phyloP scores from a whole-genome alignment of 1,140 invertebrate species.

The Drosophila asahinai region DNA sequence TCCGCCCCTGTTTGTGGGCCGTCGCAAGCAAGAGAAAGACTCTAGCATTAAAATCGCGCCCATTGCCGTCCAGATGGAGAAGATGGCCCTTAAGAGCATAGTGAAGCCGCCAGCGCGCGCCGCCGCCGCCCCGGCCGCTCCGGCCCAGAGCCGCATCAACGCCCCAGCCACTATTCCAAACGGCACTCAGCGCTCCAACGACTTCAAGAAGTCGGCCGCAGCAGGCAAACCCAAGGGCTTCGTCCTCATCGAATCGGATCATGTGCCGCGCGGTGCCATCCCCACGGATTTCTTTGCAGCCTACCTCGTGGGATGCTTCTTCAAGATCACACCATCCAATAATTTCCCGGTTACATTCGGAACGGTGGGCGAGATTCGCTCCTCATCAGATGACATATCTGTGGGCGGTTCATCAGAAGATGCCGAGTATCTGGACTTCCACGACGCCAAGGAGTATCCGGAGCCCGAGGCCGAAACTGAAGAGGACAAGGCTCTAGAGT shows the following conservation, averaged over 20 bases:
- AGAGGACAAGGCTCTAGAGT: too few relatives aligned
- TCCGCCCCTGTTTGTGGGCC: conserved; percentile 47
- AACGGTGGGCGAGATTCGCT: too few relatives aligned
- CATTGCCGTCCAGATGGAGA: neutral
- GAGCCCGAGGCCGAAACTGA: too few relatives aligned
- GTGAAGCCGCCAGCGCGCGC: neutral
- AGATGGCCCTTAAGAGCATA: neutral
- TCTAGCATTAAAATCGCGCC: neutral
- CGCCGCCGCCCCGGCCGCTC: too few relatives aligned
- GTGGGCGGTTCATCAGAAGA: too few relatives aligned
- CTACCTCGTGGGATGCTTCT: conserved; percentile 6
- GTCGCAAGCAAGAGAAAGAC: neutral
- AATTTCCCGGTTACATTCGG: too few relatives aligned
- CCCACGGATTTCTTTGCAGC: neutral
- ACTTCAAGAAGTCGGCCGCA: neutral
- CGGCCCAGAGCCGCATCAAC: too few relatives aligned
- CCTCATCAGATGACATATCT: too few relatives aligned
- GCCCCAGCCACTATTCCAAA: neutral
- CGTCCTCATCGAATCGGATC: conserved; percentile 3
- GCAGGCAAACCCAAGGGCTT: conserved; percentile 2
- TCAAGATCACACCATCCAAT: neutral
- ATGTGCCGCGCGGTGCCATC: conserved; percentile 5
- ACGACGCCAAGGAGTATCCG: too few relatives aligned
- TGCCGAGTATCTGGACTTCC: too few relatives aligned
- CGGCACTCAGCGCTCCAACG: neutral